Evolutionary conservation across 2,797 vertebrate species (phyloP), one percentile per base, ranked within the genome.

Genomic region (Periophthalmus magnuspinnatus): DNA sequence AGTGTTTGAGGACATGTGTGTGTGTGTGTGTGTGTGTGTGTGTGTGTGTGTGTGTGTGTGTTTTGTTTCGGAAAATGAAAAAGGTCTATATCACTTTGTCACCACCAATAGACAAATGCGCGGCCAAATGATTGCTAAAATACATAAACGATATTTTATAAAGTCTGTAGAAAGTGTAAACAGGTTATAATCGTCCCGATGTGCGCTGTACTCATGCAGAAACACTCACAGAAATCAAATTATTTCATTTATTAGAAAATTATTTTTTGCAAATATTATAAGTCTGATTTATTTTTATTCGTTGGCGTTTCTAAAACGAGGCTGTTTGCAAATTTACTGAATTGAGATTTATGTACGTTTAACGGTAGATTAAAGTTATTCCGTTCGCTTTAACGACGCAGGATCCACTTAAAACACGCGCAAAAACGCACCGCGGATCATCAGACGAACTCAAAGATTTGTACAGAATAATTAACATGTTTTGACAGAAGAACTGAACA

Each of bases 401-500:
- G 41, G 41, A 14, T 45, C 45, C 41, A 45, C 41, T 45, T 16
- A 14, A 14, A 16, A 45, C 14, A 45, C 13, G 3, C 41, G 14
- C 41, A 45, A 45, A 41, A 45, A 45, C 41, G 41, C 11, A 22
- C 22, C 7, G 21, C 9, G 4, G 10, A 22, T 8, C 21, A 55
- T 11, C 52, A 22, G 2, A 22, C 21, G 17, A 55, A 13, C 52
- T 22, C 0, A 9, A n/a, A 52, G 52, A 55, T 21, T 5, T 11
- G 21, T 11, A 10, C n/a, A 54, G 1, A 54, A 21, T 21, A 54
- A 52, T 52, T 55, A 13, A 21, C 13, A 67, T 33, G 36, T 11
- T 36, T 67, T 56, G n/a, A 1, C 2, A 6, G 55, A 28, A 47
- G 58, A 13, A 68, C 70, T 41, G 72, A 56, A 21, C 36, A 47